phyloP scores from a whole-genome alignment of 2,113 vertebrate species.

The Pteropus alecto region DNA sequence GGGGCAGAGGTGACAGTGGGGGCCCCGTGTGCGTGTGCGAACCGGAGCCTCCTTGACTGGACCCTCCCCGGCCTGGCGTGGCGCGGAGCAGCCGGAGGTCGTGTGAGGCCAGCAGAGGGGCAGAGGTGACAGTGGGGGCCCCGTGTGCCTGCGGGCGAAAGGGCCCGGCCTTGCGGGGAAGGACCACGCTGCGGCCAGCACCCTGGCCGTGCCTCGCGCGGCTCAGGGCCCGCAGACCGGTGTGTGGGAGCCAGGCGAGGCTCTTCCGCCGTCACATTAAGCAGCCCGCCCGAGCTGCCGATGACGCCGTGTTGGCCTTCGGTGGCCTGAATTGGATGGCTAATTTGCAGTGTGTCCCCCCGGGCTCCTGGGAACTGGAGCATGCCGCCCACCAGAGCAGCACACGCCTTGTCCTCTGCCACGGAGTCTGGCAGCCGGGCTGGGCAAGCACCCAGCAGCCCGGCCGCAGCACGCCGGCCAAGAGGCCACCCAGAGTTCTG shows the following conservation, averaged over 20 bases:
- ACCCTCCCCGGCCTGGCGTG: too few relatives aligned
- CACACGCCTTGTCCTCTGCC: rapidly evolving
- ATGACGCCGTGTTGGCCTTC: neutral
- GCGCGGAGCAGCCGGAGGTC: rapidly evolving
- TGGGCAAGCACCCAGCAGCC: neutral
- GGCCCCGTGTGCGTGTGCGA: too few relatives aligned
- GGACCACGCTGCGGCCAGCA: rapidly evolving
- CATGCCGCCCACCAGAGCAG: neutral
- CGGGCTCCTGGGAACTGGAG: neutral
- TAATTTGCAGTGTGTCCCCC: neutral
- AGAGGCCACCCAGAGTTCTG: neutral
- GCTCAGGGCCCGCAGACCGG: neutral
- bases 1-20: neutral
- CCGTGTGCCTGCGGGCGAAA: neutral
- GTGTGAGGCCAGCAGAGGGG: neutral
- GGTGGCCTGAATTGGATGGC: neutral
- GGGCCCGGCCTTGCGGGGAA: neutral
- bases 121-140: rapidly evolving
- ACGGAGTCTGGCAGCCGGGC: neutral
- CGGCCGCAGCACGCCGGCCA: neutral
- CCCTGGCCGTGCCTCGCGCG: neutral
- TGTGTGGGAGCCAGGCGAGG: neutral
- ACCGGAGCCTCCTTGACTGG: too few relatives aligned
- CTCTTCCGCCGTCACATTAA: neutral
- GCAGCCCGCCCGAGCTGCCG: neutral